Base-by-base conservation (phyloP, 2,113 vertebrate genomes). In the Prolemur simus region DNA sequence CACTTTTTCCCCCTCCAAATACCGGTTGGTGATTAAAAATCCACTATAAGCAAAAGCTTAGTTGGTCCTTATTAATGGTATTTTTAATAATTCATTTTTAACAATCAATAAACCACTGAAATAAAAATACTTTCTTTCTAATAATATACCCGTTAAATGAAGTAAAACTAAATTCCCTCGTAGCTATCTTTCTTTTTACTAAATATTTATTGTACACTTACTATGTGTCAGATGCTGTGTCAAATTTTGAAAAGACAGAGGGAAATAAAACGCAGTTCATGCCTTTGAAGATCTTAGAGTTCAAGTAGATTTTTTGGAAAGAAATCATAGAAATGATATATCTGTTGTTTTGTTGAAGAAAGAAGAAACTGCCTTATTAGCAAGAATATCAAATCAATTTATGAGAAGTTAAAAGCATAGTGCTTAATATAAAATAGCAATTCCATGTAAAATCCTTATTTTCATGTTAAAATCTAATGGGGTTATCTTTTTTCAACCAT, bases 361-460 rank as follows among this genome's bases (percentile, higher is more conserved):
- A 2, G 25, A 71, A 25, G 5, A 20, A 86, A 25, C 20, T 86
- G 54, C 49, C 14, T 29, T 74, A 56, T 54, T 56, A 76, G 34
- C 81, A 14, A 87, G 34, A 64, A 39, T 68, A 12, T 68, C 14
- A 83, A 73, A 66, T 56, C 64, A 49, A 74, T 52, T 76, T 91
- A 32, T 68, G 76, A 60, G 23, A 91, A 87, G 66, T 78, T 84
- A 27, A 87, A 96, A 94, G 81, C 87, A n/a, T 34, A 52, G 37
- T 58, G 47, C 58, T 77, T 69, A 32, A 77, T 76, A 47, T 23
- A 8, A 39, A 76, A 81, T 81, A 42, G 76, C 11, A 21, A 74
- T 23, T 74, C 37, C 15, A 15, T 58, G 82, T n/a, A 58, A 91
- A 52, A 42, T 42, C 14, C 81, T 64, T 56, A 81, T 74, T 80